phyloP scores from a whole-genome alignment of 2,888 invertebrate species.

The Amphipoea oculea region DNA sequence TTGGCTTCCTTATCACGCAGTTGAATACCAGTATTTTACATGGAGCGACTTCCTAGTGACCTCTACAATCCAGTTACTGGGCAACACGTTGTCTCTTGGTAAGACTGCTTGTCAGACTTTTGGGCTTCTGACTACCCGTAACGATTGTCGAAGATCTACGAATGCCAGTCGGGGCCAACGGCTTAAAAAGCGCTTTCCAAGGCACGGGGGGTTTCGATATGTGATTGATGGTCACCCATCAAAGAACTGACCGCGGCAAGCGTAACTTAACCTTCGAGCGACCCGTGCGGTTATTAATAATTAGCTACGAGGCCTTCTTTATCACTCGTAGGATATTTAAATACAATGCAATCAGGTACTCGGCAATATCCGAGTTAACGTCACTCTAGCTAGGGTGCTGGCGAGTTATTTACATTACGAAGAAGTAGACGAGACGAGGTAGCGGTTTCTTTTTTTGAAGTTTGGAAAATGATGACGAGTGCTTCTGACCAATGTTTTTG shows the following conservation, averaged over 20 bases:
- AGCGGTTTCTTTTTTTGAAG: neutral
- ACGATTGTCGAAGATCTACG: neutral
- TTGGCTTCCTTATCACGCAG: neutral
- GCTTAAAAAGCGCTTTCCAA: neutral
- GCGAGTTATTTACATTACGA: neutral
- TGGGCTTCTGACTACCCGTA: neutral
- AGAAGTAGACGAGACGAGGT: neutral
- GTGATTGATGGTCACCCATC: neutral
- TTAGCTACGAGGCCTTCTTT: neutral
- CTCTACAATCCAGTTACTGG: neutral
- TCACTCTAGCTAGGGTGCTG: neutral
- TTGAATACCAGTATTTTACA: neutral
- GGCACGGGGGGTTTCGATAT: neutral
- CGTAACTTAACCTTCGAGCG: neutral
- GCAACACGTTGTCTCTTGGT: neutral
- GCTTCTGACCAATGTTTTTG: constrained; percentile 45
- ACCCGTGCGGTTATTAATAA: neutral
- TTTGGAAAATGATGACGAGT: too few relatives aligned
- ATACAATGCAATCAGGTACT: neutral
- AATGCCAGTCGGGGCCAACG: neutral
- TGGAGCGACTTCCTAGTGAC: neutral
- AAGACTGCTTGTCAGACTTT: neutral
- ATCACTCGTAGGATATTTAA: too few relatives aligned
- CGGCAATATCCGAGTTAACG: neutral
- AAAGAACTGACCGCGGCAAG: neutral